These are phyloP conservation scores for Mylabris sibirica DNA, from an alignment of 2,888 invertebrate species.

Conservation along the genomic window DNA sequence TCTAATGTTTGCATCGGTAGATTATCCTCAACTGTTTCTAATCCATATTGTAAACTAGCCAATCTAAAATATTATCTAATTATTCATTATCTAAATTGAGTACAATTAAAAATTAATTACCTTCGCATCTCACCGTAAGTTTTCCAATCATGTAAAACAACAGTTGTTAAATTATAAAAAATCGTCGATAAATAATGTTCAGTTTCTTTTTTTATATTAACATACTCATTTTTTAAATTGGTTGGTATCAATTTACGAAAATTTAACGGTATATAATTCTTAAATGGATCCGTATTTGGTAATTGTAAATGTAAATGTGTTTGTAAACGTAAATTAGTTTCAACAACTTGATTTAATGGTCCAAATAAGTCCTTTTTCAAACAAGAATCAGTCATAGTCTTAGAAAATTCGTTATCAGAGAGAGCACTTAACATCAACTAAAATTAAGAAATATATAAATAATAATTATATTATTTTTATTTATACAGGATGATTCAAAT, in stretches of 20 bases:
- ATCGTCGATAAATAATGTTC: slow-evolving; percentile 93
- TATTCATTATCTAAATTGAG: slow-evolving; percentile 8
- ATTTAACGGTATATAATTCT: slow-evolving; percentile 51
- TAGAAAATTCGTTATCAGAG: slow-evolving; percentile 57
- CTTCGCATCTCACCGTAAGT: slow-evolving; percentile 97
- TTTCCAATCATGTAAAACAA: slow-evolving; percentile 96
- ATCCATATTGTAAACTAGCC: slow-evolving; percentile 82
- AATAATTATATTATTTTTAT: not conserved
- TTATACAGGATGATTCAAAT: not conserved
- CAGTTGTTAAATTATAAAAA: slow-evolving; percentile 97
- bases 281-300: slow-evolving; percentile 64
- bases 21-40: slow-evolving; percentile 88
- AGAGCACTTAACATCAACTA: slow-evolving; percentile 56
- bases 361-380: slow-evolving; percentile 69
- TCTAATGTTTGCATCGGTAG: slow-evolving; percentile 96
- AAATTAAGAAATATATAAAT: slow-evolving; percentile 39
- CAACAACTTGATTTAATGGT: slow-evolving; percentile 85
- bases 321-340: slow-evolving; percentile 90
- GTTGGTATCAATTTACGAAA: slow-evolving; percentile 54
- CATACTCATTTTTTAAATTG: slow-evolving; percentile 56
- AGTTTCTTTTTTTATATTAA: slow-evolving; percentile 63
- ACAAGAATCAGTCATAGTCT: slow-evolving; percentile 56
- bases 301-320: slow-evolving; percentile 90
- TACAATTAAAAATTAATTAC: slow-evolving; percentile 36
- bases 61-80: slow-evolving; percentile 59